A percentile compares a stretch with the other conserved stretches of the same genome.
phyloP scores from a whole-genome alignment of 2,113 vertebrate species.

The Hemiscyllium ocellatum region DNA sequence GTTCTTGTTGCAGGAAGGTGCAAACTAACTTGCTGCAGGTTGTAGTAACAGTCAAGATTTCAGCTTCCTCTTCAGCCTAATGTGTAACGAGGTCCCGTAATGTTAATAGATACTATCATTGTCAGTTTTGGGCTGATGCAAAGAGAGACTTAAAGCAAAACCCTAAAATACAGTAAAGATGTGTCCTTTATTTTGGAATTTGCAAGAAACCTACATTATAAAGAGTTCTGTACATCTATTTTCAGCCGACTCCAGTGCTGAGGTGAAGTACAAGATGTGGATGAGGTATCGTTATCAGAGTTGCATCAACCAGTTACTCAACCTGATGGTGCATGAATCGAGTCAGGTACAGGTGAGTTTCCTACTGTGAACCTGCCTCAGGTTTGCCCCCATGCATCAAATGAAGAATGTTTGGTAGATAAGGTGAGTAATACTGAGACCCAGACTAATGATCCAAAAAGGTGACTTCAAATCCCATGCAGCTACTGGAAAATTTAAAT shows the following conservation, averaged over 20 bases:
- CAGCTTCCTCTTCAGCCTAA: constrained; percentile 66
- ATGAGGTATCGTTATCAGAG: constrained; percentile 80
- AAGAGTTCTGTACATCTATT: neutral
- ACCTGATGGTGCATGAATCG: constrained; percentile 61
- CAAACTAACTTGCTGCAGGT: constrained; percentile 69
- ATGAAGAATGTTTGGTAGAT: neutral
- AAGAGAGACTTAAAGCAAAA: too few relatives aligned
- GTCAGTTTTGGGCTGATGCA: neutral
- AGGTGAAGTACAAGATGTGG: constrained; percentile 76
- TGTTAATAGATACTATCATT: too few relatives aligned
- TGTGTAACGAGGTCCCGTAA: neutral
- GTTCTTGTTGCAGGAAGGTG: constrained; percentile 65
- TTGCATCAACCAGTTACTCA: constrained; percentile 62
- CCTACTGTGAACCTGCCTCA: neutral
- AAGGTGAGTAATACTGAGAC: neutral
- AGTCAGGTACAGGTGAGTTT: constrained; percentile 68
- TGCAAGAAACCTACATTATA: neutral
- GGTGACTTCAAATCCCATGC: too few relatives aligned
- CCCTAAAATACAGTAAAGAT: neutral
- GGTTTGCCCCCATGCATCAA: too few relatives aligned
- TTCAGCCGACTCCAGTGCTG: constrained; percentile 54
- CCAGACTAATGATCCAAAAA: neutral
- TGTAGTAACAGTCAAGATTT: constrained; percentile 51
- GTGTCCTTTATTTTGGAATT: neutral
- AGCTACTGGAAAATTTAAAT: too few relatives aligned